phyloP scores from a whole-genome alignment of 2,888 invertebrate genomes.

The Luffia ferchaultella region DNA sequence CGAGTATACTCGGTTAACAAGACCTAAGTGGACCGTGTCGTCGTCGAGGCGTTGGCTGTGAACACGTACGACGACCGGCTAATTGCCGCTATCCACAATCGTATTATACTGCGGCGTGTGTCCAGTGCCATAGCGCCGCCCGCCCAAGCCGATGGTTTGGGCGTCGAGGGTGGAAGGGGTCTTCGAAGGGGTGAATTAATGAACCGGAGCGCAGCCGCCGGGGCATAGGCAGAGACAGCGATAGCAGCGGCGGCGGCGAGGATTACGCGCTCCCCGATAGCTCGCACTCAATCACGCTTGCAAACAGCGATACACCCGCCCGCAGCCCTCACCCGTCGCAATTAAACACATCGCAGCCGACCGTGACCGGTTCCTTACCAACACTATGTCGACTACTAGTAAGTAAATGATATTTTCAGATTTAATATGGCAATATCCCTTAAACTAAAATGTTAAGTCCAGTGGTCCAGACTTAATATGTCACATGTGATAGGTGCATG shows the following conservation, averaged over 20 bases:
- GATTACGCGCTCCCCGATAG: slow-evolving; percentile 59
- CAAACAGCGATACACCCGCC: slow-evolving; percentile 54
- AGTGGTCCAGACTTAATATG: no score
- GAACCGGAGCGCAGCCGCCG: slow-evolving; percentile 13
- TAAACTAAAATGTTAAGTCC: no score
- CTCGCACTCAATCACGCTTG: slow-evolving; percentile 63
- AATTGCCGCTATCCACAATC: slow-evolving; percentile 42
- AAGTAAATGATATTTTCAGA: no score
- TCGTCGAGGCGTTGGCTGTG: not conserved
- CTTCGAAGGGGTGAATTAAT: not conserved
- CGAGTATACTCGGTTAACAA: not conserved
- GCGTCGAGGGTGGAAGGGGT: not conserved
- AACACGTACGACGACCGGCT: not conserved
- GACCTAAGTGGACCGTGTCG: not conserved
- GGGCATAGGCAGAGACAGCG: no score
- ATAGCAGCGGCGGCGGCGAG: slow-evolving; percentile 40
- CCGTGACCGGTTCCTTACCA: not conserved
- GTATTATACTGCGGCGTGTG: slow-evolving; percentile 60
- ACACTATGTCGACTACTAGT: no score
- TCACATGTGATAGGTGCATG: no score
- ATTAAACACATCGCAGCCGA: slow-evolving; percentile 23
- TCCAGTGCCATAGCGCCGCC: slow-evolving; percentile 27
- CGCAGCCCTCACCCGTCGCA: not conserved
- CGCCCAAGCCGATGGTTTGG: no score
- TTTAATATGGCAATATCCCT: no score